Base-by-base conservation (phyloP, 2,797 vertebrate species). In the Fratercula arctica region DNA sequence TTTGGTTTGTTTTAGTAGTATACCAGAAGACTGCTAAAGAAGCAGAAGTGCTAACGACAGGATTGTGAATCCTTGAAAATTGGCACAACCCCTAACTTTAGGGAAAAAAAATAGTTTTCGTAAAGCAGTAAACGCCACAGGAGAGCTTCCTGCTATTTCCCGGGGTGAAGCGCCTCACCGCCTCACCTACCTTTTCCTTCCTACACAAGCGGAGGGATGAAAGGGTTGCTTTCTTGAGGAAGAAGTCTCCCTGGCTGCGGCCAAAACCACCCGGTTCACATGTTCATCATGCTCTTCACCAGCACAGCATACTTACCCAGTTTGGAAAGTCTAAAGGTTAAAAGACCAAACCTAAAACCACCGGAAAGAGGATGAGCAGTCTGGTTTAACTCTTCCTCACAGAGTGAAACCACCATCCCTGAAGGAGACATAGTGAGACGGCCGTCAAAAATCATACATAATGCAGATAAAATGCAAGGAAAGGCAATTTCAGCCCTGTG, bases 251-350 rank as follows among this genome's bases (percentile, higher is more conserved):
- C 59, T 13, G 39, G 43, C 85, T 93, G 91, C 0, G 0, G 64
- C 72, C 81, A 93, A 93, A 96, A 80, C 81, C 75, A 46, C 85
- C 31, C 84, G 45, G 57, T 78, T 95, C 88, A 95, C 84, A 26
- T 89, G 91, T 90, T 88, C 64, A 20, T 95, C 91, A 76, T 50
- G 60, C 78, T 87, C 41, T 80, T 83, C 54, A 54, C 64, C 53
- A 93, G 35, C 54, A 43, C 29, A 43, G 45, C 4, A 0, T 73
- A 31, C 51, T 89, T 85, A 45, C 33, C 72, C n/a, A 2, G 46
- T 53, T 2, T 41, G 57, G 60, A 68, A 89, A 85, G 80, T 68
- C 53, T 80, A 78, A 95, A 92, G 61, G 68, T 92, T 89, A 83
- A 87, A 92, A 91, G 50, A 89, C 10, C 66, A 84, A 92, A 87